A percentile compares a stretch with the other conserved stretches of the same genome.
Evolutionary conservation across 2,113 vertebrate genomes (phyloP).

Genomic region (Clarias gariepinus): DNA sequence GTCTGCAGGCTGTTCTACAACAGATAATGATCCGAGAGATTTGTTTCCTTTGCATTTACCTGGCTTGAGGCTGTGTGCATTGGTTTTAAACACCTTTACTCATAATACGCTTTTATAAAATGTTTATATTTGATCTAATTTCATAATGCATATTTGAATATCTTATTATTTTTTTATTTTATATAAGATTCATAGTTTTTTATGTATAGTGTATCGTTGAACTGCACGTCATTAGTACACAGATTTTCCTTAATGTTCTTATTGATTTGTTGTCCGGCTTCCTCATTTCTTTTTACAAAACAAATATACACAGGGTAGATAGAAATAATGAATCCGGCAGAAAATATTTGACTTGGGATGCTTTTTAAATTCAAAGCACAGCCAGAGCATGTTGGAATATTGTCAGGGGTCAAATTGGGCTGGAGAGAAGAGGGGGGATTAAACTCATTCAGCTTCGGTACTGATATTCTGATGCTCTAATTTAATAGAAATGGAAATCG

Average conservation of each 20-base stretch:
- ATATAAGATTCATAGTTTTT: not conserved
- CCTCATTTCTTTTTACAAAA: not conserved
- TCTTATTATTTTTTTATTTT: too few species aligned
- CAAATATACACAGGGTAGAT: not conserved
- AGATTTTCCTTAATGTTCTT: not conserved
- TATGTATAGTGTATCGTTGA: not conserved
- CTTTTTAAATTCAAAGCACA: slow-evolving; percentile 3
- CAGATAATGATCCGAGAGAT: slow-evolving; percentile 22
- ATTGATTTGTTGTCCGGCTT: not conserved
- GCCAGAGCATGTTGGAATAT: not conserved
- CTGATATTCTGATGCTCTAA: slow-evolving; percentile 5
- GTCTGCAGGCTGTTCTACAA: slow-evolving; percentile 22
- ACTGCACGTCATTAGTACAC: not conserved
- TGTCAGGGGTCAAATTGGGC: not conserved
- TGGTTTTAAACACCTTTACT: not conserved
- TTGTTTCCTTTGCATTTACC: slow-evolving; percentile 17
- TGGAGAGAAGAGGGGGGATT: not conserved
- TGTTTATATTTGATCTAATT: too few species aligned
- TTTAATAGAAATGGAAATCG: slow-evolving; percentile 6
- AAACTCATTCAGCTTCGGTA: not conserved
- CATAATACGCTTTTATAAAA: too few species aligned
- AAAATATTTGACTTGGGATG: not conserved
- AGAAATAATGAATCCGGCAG: not conserved
- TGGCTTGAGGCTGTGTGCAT: not conserved
- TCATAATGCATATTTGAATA: too few species aligned